Percentiles rank a stretch among this genome's conserved stretches.
phyloP scores from a whole-genome alignment of 92 coral and sea anemone species.

The Epizoanthus ramosus region DNA sequence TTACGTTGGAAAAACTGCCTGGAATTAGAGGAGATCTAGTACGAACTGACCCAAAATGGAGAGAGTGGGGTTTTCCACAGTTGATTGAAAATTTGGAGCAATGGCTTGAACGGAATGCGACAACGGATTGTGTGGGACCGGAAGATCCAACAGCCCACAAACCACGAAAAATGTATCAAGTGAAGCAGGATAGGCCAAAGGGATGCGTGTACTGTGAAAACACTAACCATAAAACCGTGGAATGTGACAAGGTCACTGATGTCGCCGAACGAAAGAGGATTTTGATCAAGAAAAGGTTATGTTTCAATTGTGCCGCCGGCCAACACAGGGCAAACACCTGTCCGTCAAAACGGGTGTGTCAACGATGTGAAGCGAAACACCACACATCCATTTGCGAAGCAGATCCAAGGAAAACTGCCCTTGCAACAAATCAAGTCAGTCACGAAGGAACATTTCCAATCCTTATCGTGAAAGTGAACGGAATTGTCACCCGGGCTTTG shows the following conservation, averaged over 20 bases:
- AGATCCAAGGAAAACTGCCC: background rate
- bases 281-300: constrained; percentile 15
- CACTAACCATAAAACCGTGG: constrained; percentile 25
- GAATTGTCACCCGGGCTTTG: background rate
- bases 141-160: background rate
- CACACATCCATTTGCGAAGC: constrained; percentile 39
- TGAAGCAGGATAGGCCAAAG: background rate
- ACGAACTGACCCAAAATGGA: background rate
- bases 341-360: constrained; percentile 20
- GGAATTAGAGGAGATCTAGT: background rate
- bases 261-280: constrained; percentile 21
- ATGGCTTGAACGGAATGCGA: background rate
- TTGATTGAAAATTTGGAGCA: background rate
- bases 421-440: constrained; percentile 25
- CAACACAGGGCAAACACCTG: constrained; percentile 32
- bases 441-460: background rate
- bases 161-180: background rate
- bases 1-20: background rate
- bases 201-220: constrained; percentile 34
- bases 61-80: background rate
- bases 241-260: constrained; percentile 25
- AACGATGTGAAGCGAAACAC: constrained; percentile 24
- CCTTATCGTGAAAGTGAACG: background rate
- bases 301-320: constrained; percentile 28
- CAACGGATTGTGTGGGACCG: background rate